Evolutionary conservation across 2,113 vertebrate genomes (phyloP).

Genomic region (Vulpes vulpes): DNA sequence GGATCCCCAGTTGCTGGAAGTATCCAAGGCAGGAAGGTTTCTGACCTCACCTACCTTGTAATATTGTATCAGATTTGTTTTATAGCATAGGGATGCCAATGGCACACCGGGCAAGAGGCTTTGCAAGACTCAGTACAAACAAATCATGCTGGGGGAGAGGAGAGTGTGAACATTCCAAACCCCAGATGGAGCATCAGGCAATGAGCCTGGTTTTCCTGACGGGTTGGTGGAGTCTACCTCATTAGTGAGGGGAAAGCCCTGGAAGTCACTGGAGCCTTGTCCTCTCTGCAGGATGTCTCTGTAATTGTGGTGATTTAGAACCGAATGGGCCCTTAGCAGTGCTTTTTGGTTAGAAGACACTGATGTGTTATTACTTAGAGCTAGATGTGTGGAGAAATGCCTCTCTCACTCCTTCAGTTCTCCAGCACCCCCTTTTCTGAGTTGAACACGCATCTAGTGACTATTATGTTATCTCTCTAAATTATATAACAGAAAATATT

Average conservation of each 20-base stretch:
- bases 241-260: constrained; percentile 35
- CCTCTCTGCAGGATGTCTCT: constrained; percentile 45
- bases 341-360: not conserved
- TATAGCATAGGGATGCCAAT: not conserved
- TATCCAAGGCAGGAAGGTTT: not conserved
- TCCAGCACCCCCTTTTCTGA: not conserved
- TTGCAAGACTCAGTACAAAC: not conserved
- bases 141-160: not conserved
- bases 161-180: not conserved
- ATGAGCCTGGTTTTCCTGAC: not conserved
- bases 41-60: not conserved
- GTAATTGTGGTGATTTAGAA: not conserved
- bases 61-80: not conserved
- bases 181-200: not conserved
- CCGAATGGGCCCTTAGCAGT: not conserved
- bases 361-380: not conserved
- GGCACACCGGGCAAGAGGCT: not conserved
- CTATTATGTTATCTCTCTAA: not conserved
- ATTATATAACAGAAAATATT: not conserved
- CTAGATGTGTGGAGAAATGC: not conserved
- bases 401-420: not conserved
- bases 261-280: not conserved
- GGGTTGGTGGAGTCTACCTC: not conserved
- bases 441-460: not conserved
- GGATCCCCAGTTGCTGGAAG: not conserved